Percentiles rank a stretch among this genome's conserved stretches.
These are phyloP conservation scores for Globicephala melas DNA, from an alignment of 2,113 vertebrate genomes.

Conservation along the genomic window DNA sequence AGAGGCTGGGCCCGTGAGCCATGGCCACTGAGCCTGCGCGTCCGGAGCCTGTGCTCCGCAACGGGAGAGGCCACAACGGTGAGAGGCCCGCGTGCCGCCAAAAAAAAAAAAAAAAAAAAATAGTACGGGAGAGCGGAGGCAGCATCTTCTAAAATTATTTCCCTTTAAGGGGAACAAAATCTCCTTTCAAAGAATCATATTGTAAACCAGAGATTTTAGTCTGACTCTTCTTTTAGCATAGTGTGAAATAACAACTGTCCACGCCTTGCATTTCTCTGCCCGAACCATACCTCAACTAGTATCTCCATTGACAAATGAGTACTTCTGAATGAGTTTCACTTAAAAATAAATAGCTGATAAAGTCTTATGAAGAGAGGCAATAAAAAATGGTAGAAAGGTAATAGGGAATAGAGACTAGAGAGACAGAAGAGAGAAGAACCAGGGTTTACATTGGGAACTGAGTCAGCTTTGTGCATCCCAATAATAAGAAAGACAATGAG, in stretches of 20 bases:
- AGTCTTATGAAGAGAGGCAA: neutral
- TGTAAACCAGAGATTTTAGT: constrained; percentile 21
- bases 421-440: neutral
- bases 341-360: neutral
- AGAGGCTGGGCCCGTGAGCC: too few relatives aligned
- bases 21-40: too few relatives aligned
- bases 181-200: neutral
- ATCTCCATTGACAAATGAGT: neutral
- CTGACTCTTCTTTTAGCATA: neutral
- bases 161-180: neutral
- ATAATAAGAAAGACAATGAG: neutral
- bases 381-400: neutral
- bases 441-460: neutral
- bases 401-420: neutral
- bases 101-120: neutral
- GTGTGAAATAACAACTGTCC: neutral
- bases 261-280: neutral
- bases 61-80: too few relatives aligned
- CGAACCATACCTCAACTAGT: neutral
- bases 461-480: neutral
- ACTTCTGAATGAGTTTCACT: neutral
- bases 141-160: constrained; percentile 26
- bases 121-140: neutral
- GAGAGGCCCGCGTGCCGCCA: too few relatives aligned
- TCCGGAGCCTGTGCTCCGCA: too few relatives aligned